These are phyloP conservation scores for Yponomeuta malinellus DNA, from an alignment of 2,888 invertebrate genomes.

Conservation along the genomic window DNA sequence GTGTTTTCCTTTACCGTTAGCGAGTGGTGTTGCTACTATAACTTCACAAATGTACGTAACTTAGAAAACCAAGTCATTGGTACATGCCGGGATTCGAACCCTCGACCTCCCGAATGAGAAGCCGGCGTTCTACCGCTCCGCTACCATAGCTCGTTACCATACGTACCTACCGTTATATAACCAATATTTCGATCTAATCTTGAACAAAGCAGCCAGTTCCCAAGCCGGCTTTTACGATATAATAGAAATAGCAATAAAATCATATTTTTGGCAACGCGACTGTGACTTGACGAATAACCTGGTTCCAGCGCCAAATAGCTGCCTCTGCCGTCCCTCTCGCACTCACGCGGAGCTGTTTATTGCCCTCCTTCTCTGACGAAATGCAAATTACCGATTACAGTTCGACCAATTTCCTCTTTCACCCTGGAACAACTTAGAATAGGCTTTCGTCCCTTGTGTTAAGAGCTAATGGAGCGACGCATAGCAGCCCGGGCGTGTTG, in stretches of 20 bases:
- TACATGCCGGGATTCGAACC: too few species aligned
- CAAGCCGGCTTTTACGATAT: neutral
- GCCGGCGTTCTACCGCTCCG: too few species aligned
- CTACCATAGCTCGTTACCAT: too few species aligned
- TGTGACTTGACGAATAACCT: conserved; percentile 16
- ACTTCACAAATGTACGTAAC: too few species aligned
- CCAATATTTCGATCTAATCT: neutral
- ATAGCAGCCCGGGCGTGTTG: neutral
- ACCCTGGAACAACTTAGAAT: neutral
- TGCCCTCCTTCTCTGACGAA: conserved; percentile 6
- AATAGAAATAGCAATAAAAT: conserved; percentile 11
- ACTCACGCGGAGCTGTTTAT: neutral
- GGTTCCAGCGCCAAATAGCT: conserved; percentile 15
- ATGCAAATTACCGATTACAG: conserved; percentile 16
- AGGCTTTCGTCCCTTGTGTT: neutral
- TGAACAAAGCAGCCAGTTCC: neutral
- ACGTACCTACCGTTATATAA: too few species aligned
- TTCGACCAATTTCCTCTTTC: conserved; percentile 5
- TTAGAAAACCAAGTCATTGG: too few species aligned
- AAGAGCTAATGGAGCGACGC: neutral
- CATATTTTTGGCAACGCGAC: conserved; percentile 11
- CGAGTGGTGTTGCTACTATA: too few species aligned
- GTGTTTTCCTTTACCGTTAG: too few species aligned
- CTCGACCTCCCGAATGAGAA: too few species aligned
- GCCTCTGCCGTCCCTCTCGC: conserved; percentile 1